phyloP scores from a whole-genome alignment of 2,797 vertebrate genomes.

The Apodemus agrarius region DNA sequence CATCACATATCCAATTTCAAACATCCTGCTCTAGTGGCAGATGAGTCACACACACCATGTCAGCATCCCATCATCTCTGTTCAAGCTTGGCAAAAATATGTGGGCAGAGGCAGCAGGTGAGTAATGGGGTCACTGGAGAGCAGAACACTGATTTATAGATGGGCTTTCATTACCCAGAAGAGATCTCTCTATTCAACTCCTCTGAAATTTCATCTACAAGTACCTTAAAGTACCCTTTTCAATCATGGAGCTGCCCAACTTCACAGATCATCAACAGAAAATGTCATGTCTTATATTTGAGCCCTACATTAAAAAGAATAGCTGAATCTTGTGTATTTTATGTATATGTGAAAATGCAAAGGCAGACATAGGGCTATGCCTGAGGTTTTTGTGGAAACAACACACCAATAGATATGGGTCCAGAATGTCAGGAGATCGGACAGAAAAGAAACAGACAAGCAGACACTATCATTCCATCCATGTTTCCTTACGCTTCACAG shows the following conservation, averaged over 20 bases:
- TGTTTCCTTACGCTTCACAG: fast-evolving
- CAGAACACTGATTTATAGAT: not conserved
- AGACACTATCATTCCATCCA: fast-evolving
- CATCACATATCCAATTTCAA: not conserved
- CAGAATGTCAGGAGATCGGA: not conserved
- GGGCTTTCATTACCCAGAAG: not conserved
- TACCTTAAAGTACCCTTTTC: not conserved
- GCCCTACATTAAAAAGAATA: not conserved
- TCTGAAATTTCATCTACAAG: not conserved
- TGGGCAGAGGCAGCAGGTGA: not conserved
- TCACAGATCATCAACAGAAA: not conserved
- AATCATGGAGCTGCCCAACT: not conserved
- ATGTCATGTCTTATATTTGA: not conserved
- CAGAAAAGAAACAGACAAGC: not conserved
- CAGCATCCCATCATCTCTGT: not conserved
- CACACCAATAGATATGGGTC: not conserved
- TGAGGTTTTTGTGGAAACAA: not conserved
- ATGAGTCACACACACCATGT: not conserved
- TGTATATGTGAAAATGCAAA: not conserved
- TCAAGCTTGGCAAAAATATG: constrained; percentile 13
- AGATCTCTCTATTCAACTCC: not conserved
- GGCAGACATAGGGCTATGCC: not conserved
- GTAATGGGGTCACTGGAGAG: not conserved
- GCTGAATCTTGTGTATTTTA: not conserved
- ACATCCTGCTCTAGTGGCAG: not conserved